Conservation (phyloP, 2,888 invertebrate genomes). For the Anodontia alba region DNA sequence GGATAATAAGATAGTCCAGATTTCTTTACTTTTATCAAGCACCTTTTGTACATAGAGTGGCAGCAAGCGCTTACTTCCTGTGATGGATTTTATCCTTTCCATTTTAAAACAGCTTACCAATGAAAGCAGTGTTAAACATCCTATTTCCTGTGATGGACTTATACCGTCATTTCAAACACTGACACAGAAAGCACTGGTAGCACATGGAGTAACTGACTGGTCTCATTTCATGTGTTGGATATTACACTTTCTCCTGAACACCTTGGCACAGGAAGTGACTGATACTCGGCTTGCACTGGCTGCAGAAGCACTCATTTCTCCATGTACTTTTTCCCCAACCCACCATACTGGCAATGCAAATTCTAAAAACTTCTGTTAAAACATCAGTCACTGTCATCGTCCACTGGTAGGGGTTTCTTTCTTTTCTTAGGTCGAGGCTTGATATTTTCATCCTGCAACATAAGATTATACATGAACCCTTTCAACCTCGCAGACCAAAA, state of each 20-base stretch:
- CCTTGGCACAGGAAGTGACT: not conserved
- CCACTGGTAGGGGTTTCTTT: slow-evolving; percentile 90
- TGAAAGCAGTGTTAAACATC: no score
- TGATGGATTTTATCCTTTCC: no score
- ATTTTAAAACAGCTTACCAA: no score
- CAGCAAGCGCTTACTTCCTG: no score
- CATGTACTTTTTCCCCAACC: not conserved
- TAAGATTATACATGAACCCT: no score
- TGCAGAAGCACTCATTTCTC: not conserved
- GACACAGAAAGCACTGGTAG: not conserved
- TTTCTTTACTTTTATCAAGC: no score
- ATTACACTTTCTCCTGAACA: not conserved
- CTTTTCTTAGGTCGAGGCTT: slow-evolving; percentile 96
- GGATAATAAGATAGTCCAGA: no score
- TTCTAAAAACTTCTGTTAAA: not conserved
- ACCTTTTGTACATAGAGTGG: no score
- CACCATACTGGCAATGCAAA: not conserved
- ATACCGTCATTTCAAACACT: no score
- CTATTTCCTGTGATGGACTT: no score
- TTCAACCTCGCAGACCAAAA: no score
- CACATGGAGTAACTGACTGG: slow-evolving; percentile 2
- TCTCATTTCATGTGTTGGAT: not conserved
- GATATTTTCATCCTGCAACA: slow-evolving; percentile 93
- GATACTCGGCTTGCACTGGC: not conserved
- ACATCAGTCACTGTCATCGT: slow-evolving; percentile 95